Evolutionary conservation across 2,797 vertebrate genomes (phyloP), one percentile per base, ranked within the genome.

Genomic region (Parotocinclus haroldoi): DNA sequence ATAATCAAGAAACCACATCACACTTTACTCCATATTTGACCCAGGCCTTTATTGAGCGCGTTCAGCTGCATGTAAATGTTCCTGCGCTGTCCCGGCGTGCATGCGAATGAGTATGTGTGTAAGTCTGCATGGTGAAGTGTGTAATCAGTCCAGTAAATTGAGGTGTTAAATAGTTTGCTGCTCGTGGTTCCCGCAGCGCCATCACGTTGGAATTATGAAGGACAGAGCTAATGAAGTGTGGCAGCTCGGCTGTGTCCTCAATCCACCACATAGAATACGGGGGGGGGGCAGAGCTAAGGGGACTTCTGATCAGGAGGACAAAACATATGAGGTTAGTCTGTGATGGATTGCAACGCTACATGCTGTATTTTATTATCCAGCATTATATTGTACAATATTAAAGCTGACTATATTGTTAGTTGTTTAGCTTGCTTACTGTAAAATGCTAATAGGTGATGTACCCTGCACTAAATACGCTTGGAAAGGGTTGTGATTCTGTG

Each of bases 151-250:
- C 45, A 18, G 52, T 65, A 61, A 62, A 71, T 64, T 68, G 59
- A 60, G 58, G 57, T 38, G 54, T 69, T 67, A 64, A 69, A 69
- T 39, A 49, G 39, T 10, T 42, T 14, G 7, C 40, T 12, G 53
- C 67, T 67, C 64, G 49, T 27, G 9, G 55, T 16, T 69, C 65
- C 14, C 38, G 11, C 44, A 65, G 42, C 27, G 55, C 69, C 67
- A 62, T 75, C 73, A 60, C 51, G 37, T 63, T 39, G 39, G 69
- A 77, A 75, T 63, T 53, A 78, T 64, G 66, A 71, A 78, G 66
- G 58, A 71, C 54, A 10, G 16, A 48, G 42, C 27, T 78, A 80
- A 80, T 80, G 53, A 58, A 63, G 17, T 58, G 14, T 61, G 73
- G 64, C 66, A 70, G 54, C 39, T 54, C 10, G 18, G 60, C 18